phyloP scores from a whole-genome alignment of 2,113 vertebrate species.

The Albula glossodonta region DNA sequence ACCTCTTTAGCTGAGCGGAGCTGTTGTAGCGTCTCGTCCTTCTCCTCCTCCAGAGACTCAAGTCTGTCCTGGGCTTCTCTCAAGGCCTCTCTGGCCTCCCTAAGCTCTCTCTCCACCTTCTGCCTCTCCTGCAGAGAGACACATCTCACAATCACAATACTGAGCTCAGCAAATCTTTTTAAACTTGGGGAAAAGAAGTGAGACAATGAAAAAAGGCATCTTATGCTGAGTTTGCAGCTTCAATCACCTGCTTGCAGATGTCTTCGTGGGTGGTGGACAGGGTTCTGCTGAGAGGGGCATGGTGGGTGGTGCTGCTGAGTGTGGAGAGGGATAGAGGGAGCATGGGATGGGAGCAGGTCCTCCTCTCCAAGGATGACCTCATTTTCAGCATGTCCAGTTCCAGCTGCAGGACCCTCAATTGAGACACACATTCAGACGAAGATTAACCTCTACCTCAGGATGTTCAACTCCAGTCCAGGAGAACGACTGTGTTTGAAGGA shows the following conservation, averaged over 20 bases:
- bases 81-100: constrained; percentile 53
- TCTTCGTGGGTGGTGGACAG: constrained; percentile 46
- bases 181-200: neutral
- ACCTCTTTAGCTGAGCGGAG: constrained; percentile 54
- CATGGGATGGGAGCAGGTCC: constrained; percentile 19
- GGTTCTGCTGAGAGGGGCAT: constrained; percentile 22
- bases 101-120: constrained; percentile 49
- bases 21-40: constrained; percentile 49
- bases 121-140: constrained; percentile 42
- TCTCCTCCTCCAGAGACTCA: constrained; percentile 54
- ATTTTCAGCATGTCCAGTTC: constrained; percentile 67
- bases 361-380: constrained; percentile 48
- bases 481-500: no score
- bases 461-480: no score
- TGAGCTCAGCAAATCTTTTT: neutral
- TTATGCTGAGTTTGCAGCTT: neutral
- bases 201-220: neutral
- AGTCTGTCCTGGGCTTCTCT: constrained; percentile 52
- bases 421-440: neutral
- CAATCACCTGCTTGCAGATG: constrained; percentile 43
- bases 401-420: constrained; percentile 63
- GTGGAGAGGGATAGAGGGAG: neutral
- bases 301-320: neutral
- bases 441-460: neutral
- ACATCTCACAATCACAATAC: neutral